Base-by-base conservation (phyloP, 2,888 invertebrate genomes). In the Prosopocoilus inquinatus region DNA sequence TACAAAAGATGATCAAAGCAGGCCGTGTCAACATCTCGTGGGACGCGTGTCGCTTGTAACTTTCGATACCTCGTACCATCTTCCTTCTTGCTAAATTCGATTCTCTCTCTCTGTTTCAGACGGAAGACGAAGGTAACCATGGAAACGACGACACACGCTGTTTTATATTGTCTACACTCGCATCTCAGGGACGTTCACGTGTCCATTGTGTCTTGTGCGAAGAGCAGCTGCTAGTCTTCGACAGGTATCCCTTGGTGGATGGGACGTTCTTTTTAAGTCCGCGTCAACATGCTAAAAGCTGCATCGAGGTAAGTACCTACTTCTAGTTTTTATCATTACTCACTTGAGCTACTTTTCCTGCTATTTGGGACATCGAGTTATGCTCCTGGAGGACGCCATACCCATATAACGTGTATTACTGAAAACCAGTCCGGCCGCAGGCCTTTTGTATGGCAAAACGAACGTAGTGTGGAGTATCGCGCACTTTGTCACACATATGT, bases 211-310 rank as follows among this genome's bases (percentile, higher is more conserved):
- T 94, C 62, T 83, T 91, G 65, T 96, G 98, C 80, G 89, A 91
- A 70, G 89, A 89, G 52, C 87, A 90, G 57, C 84, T 98, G 84
- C 84, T 90, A 64, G 95, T 98, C 57, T 98, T 94, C 80, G 98
- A 98, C 80, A 88, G 96, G 72, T 98, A 97, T 80, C 98, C 98
- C 1, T 82, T 99, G 66, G 90, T 98, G 43, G 97, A 99, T 76
- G 98, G 98, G 54, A 96, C 96, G 34, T 95, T 99, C 83, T 99
- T 98, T 83, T 83, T 98, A 59, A 96, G 96, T 69, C 96, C 98
- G 33, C 86, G 91, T 64, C 93, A 94, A 73, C 94, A 96, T 77
- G 89, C 89, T 71, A 87, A 87, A 73, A 85, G 86, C 69, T 93
- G 92, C 74, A 88, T 94, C 64, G 92, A 93, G 88, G 93, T 94